Evolutionary conservation across 2,797 vertebrate species (phyloP).

Genomic region (Aeoliscus strigatus): DNA sequence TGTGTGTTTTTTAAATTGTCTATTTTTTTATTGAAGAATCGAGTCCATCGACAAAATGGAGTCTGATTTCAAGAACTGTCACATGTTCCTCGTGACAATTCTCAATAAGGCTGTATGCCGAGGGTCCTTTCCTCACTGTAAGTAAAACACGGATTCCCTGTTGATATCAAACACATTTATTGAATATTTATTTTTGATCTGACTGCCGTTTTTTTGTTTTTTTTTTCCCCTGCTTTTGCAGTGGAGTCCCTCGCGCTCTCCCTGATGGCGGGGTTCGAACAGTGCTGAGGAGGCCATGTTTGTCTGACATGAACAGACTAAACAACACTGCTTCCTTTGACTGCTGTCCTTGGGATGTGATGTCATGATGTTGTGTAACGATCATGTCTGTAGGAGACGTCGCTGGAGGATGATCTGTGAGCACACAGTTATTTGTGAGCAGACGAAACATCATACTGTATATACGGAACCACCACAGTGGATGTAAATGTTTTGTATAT

Average conservation of each 20-base stretch:
- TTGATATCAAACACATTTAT: neutral
- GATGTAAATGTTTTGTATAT: conserved; percentile 1
- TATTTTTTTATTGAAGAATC: conserved; percentile 73
- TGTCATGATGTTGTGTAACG: conserved; percentile 22
- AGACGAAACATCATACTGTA: too few species aligned
- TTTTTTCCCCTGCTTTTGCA: conserved; percentile 45
- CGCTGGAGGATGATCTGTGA: neutral
- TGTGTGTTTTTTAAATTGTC: neutral
- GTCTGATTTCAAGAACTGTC: conserved; percentile 98
- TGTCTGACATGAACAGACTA: conserved; percentile 3
- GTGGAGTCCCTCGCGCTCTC: conserved; percentile 97
- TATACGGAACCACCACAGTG: neutral
- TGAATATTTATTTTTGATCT: neutral
- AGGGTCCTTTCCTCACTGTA: conserved; percentile 95
- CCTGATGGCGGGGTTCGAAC: conserved; percentile 96
- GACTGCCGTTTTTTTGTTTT: neutral
- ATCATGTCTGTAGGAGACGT: neutral
- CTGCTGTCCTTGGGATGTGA: conserved; percentile 30
- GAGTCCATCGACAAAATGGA: conserved; percentile 99
- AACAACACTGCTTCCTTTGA: conserved; percentile 17
- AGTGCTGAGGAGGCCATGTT: conserved; percentile 68
- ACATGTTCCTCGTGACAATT: conserved; percentile 97
- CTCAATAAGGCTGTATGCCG: conserved; percentile 97
- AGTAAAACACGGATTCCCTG: conserved; percentile 61
- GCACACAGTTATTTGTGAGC: conserved; percentile 4